Percentiles rank a stretch among this genome's conserved stretches.
These are phyloP conservation scores for Pangasius macronema DNA, from an alignment of 2,797 vertebrate genomes.

Conservation along the genomic window DNA sequence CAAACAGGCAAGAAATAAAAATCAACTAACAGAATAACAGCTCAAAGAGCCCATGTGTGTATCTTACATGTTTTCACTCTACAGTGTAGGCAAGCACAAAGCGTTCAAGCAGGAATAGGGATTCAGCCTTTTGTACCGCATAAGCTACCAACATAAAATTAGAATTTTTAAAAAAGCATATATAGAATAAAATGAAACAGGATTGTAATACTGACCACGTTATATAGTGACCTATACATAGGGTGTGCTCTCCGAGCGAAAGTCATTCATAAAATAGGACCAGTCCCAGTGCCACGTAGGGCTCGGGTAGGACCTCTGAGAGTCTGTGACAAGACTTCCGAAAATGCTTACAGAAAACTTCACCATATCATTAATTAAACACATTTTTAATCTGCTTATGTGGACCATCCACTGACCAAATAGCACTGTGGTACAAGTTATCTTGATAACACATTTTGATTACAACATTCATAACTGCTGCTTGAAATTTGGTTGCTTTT, in stretches of 20 bases:
- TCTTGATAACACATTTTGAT: background rate
- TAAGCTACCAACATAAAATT: no score
- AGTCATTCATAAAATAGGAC: no score
- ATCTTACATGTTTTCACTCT: background rate
- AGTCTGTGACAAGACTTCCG: no score
- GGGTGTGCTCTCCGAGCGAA: no score
- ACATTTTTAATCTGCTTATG: background rate
- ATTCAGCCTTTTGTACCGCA: no score
- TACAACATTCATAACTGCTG: background rate
- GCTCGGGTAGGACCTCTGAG: no score
- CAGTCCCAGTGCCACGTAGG: no score
- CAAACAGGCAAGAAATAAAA: background rate
- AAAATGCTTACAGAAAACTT: background rate
- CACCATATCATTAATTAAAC: background rate
- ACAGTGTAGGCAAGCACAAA: no score
- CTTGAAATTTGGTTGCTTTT: background rate
- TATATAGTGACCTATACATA: background rate
- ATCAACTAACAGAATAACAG: background rate
- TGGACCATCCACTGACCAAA: background rate
- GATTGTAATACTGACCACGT: background rate
- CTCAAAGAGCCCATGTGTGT: constrained; percentile 16
- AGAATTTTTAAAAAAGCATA: background rate
- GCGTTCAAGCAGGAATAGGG: no score
- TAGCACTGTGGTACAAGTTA: background rate
- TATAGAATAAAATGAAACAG: background rate